Evolutionary conservation across 1,140 invertebrate species (phyloP).

Genomic region (Grapholita molesta): DNA sequence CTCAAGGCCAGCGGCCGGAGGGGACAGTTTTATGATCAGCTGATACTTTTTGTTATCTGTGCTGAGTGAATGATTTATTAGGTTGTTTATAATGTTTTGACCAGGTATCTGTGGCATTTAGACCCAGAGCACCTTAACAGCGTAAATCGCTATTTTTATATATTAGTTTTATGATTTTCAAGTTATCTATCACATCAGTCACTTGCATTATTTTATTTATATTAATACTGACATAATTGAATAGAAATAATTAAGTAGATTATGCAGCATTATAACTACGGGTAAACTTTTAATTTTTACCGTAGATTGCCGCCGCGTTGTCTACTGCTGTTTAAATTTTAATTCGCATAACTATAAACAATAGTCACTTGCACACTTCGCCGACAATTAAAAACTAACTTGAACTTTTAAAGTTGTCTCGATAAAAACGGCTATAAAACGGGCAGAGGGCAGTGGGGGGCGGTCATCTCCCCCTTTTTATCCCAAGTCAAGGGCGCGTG

Average conservation of each 20-base stretch:
- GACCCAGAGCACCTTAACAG: not conserved
- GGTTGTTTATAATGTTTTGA: not conserved
- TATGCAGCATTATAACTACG: not conserved
- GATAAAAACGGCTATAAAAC: slow-evolving; percentile 47
- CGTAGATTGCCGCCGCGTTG: not conserved
- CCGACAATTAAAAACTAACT: slow-evolving; percentile 27
- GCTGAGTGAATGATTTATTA: slow-evolving; percentile 16
- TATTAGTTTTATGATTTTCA: not conserved
- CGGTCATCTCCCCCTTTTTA: slow-evolving; percentile 70
- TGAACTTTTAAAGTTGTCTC: slow-evolving; percentile 39
- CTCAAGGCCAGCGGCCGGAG: slow-evolving; percentile 59
- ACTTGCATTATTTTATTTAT: not conserved
- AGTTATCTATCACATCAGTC: not conserved
- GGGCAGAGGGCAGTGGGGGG: slow-evolving; percentile 40
- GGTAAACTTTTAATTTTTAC: not conserved
- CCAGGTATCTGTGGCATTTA: not conserved
- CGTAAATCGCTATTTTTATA: not conserved
- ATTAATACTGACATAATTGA: too few species aligned
- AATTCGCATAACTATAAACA: slow-evolving; percentile 14
- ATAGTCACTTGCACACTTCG: slow-evolving; percentile 4
- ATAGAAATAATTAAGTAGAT: too few species aligned
- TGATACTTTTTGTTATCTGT: slow-evolving; percentile 35
- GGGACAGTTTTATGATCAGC: slow-evolving; percentile 69
- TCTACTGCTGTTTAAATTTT: not conserved
- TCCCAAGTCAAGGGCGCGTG: slow-evolving; percentile 74